Percentiles rank a stretch among this genome's conserved stretches.
Evolutionary conservation across 2,888 invertebrate species (phyloP).

Genomic region (Hyalella azteca): DNA sequence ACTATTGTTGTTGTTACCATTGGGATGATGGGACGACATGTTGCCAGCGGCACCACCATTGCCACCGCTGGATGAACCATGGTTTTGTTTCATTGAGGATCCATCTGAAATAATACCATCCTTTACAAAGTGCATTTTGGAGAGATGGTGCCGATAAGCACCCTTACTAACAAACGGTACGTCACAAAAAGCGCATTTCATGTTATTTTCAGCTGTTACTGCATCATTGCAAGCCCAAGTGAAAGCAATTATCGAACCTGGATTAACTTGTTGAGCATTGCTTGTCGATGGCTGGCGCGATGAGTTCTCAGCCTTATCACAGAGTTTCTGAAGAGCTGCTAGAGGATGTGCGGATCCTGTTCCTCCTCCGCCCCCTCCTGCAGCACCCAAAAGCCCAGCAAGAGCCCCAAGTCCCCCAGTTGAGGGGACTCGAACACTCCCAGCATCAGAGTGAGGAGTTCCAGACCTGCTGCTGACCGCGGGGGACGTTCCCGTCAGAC

Average conservation of each 20-base stretch:
- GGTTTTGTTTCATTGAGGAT: slow-evolving; percentile 63
- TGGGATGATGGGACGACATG: slow-evolving; percentile 44
- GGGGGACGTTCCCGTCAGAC: slow-evolving; percentile 48
- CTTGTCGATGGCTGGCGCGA: slow-evolving; percentile 63
- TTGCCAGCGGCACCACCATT: slow-evolving; percentile 60
- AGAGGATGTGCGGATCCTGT: slow-evolving; percentile 76
- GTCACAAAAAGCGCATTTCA: slow-evolving; percentile 94
- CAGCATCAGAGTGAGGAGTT: slow-evolving; percentile 57
- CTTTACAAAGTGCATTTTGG: slow-evolving; percentile 94
- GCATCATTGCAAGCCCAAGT: slow-evolving; percentile 95
- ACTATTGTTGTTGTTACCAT: slow-evolving; percentile 42
- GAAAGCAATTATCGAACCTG: slow-evolving; percentile 85
- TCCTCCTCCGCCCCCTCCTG: slow-evolving; percentile 45
- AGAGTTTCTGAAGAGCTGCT: slow-evolving; percentile 91
- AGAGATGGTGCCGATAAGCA: slow-evolving; percentile 93
- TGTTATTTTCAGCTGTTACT: slow-evolving; percentile 80
- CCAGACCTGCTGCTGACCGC: slow-evolving; percentile 56
- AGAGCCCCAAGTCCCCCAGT: slow-evolving; percentile 44
- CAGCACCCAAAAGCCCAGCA: slow-evolving; percentile 47
- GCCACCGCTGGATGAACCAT: slow-evolving; percentile 47
- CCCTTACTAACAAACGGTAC: slow-evolving; percentile 96
- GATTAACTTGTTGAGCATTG: slow-evolving; percentile 66
- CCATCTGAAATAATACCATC: slow-evolving; percentile 85
- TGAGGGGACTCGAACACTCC: slow-evolving; percentile 34
- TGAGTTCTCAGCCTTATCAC: slow-evolving; percentile 86